Percentiles rank a stretch among this genome's conserved stretches.
These are phyloP conservation scores for Brachionus manjavacas DNA, from an alignment of 1,140 invertebrate genomes.

Conservation along the genomic window DNA sequence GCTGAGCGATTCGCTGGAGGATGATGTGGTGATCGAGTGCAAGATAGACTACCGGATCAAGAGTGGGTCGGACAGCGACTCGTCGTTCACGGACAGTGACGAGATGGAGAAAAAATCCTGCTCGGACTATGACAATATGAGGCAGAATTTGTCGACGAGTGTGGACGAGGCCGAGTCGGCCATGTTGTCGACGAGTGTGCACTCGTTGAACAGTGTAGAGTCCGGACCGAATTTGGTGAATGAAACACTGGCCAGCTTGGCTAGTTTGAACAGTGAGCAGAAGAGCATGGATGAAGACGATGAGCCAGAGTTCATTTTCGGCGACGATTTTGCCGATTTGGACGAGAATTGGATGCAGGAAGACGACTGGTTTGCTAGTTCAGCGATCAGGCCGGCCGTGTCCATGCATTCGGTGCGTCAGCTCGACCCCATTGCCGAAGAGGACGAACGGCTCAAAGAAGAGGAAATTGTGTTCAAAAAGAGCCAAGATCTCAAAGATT, in stretches of 20 bases:
- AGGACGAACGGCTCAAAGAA: background rate
- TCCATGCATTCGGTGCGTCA: background rate
- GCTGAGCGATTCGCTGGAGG: background rate
- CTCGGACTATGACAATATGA: conserved; percentile 35
- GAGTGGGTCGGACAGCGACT: background rate
- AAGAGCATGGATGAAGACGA: background rate
- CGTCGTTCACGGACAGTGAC: background rate
- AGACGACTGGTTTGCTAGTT: background rate
- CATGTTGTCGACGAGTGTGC: background rate
- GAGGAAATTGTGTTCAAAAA: background rate
- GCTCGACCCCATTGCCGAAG: conserved; percentile 17
- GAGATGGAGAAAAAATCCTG: background rate
- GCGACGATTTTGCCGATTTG: conserved; percentile 9
- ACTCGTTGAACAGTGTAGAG: background rate
- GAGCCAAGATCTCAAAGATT: background rate
- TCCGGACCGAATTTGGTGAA: background rate
- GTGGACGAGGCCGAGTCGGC: background rate
- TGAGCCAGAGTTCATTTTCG: background rate
- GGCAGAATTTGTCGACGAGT: background rate
- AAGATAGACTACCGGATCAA: conserved; percentile 16
- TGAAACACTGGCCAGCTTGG: background rate
- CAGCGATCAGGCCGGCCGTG: background rate
- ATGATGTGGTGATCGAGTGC: conserved; percentile 24
- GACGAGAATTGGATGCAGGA: conserved; percentile 22
- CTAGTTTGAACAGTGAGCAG: background rate